Evolutionary conservation across 2,113 vertebrate genomes (phyloP), one percentile per base, ranked within the genome.

Genomic region (Ceratotherium simum): DNA sequence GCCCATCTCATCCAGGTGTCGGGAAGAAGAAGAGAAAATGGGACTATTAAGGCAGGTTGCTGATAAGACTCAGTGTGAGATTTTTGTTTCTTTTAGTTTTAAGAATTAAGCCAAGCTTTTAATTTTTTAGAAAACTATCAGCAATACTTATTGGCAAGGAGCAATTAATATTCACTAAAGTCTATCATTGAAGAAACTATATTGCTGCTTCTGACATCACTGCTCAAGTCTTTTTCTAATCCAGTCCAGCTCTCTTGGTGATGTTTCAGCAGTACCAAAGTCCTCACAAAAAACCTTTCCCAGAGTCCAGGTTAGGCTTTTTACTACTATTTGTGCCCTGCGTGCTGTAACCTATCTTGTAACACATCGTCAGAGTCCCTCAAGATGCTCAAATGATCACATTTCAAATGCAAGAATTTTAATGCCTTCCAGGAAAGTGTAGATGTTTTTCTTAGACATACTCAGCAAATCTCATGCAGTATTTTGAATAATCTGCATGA

Each of bases 341-440:
- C 97, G 96, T 69, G 11, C 97, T 97, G 97, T 79, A 94, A 91
- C 83, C 51, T 93, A 80, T 98, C 92, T 96, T 83, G 2, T 48
- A 96, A 81, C 98, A 98, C 98, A 79, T 97, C 69, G 3, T 98
- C 97, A 97, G 96, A 95, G 33, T 70, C 98, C 96, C 36, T 3
- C 0, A 96, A 96, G 98, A 97, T 90, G 97, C 85, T 65, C 0
- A 70, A 96, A 95, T 2, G 92, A 96, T 98, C 96, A 88, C 80
- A 81, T 93, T 95, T 97, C 84, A 95, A 95, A 95, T 89, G 73
- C 51, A 94, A 98, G 97, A 96, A 85, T 93, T 97, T 93, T 98
- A 98, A 17, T 94, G 92, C 91, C 86, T 98, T 96, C 97, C 98
- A 98, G 98, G 97, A 98, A 98, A 97, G 95, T 51, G 36, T 94